phyloP scores from a whole-genome alignment of 92 coral and sea anemone species.

The Scolanthus callimorphus region DNA sequence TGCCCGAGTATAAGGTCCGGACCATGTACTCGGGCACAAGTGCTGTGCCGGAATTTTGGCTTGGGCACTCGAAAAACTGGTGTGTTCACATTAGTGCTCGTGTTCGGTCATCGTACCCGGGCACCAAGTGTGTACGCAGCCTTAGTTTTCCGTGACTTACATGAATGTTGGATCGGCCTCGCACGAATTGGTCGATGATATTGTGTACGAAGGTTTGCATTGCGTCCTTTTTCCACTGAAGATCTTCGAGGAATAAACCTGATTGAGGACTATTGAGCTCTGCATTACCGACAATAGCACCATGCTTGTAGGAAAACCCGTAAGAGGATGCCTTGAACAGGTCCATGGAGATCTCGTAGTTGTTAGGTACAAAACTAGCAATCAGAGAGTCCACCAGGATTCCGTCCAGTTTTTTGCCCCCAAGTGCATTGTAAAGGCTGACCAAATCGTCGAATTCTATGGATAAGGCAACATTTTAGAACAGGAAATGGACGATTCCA shows the following conservation, averaged over 20 bases:
- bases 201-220: not conserved
- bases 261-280: not conserved
- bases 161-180: too few species aligned
- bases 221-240: not conserved
- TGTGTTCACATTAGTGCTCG: too few species aligned
- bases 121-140: too few species aligned
- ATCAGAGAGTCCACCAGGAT: slow-evolving; percentile 15
- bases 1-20: too few species aligned
- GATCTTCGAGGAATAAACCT: not conserved
- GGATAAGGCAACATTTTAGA: not conserved
- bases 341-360: not conserved
- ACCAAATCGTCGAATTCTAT: slow-evolving; percentile 9
- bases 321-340: slow-evolving; percentile 20
- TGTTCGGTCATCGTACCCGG: too few species aligned
- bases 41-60: too few species aligned
- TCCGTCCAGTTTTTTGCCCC: slow-evolving; percentile 3
- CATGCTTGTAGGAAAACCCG: slow-evolving; percentile 14
- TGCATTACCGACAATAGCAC: slow-evolving; percentile 6
- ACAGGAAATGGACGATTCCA: too few species aligned
- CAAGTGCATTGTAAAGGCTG: slow-evolving; percentile 8
- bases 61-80: too few species aligned
- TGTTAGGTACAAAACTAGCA: slow-evolving; percentile 19
- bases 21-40: too few species aligned
- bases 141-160: too few species aligned
- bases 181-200: slow-evolving; percentile 1